Percentiles rank a stretch among this genome's conserved stretches.
phyloP scores from a whole-genome alignment of 2,113 vertebrate species.

The Clarias batrachus region DNA sequence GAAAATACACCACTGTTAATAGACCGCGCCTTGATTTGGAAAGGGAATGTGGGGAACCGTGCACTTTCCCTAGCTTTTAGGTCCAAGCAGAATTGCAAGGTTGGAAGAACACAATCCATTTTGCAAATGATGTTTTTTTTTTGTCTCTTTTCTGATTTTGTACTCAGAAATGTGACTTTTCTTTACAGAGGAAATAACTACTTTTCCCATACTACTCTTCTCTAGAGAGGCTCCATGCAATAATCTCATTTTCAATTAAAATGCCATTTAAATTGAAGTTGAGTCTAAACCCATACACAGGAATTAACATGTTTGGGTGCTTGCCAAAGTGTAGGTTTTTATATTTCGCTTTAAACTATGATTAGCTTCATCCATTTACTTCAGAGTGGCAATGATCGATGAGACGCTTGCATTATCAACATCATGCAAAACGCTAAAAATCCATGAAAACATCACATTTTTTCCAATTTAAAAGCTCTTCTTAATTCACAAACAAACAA shows the following conservation, averaged over 20 bases:
- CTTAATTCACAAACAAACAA: slow-evolving; percentile 43
- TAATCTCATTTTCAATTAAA: slow-evolving; percentile 99
- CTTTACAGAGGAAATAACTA: slow-evolving; percentile 67
- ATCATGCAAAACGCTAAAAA: slow-evolving; percentile 34
- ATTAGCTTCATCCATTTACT: slow-evolving; percentile 85
- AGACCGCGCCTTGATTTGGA: slow-evolving; percentile 90
- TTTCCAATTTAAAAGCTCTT: slow-evolving; percentile 39
- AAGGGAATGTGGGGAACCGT: slow-evolving; percentile 87
- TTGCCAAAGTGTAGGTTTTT: slow-evolving; percentile 82
- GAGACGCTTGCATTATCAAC: slow-evolving; percentile 38
- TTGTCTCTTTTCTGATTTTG: slow-evolving; percentile 67
- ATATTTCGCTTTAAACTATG: slow-evolving; percentile 74
- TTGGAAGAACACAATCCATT: slow-evolving; percentile 81
- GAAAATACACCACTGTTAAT: slow-evolving; percentile 99
- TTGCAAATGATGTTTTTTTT: slow-evolving; percentile 81
- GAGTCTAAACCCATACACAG: slow-evolving; percentile 97
- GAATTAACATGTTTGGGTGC: slow-evolving; percentile 96
- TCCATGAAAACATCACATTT: slow-evolving; percentile 31
- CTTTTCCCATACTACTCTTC: slow-evolving; percentile 85
- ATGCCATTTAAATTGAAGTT: slow-evolving; percentile 98
- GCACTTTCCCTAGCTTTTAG: slow-evolving; percentile 93
- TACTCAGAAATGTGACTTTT: slow-evolving; percentile 86
- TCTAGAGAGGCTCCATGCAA: slow-evolving; percentile 87
- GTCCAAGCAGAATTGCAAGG: slow-evolving; percentile 84
- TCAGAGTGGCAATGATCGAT: slow-evolving; percentile 77